These are phyloP conservation scores for Cartodere bifasciata DNA, from an alignment of 2,888 invertebrate genomes.

Conservation along the genomic window DNA sequence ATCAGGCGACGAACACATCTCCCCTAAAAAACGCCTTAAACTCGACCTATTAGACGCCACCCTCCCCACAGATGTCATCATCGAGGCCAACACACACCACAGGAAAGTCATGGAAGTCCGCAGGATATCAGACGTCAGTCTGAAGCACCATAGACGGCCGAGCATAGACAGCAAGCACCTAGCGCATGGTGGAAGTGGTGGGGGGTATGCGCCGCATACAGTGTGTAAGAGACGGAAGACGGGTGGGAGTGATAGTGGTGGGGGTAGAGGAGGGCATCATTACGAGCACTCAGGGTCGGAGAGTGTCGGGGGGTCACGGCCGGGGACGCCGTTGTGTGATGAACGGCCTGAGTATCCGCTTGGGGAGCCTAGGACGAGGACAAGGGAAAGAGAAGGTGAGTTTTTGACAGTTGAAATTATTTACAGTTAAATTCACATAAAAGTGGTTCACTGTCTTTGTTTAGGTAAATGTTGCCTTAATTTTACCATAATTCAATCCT, in stretches of 20 bases:
- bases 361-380: slow-evolving; percentile 56
- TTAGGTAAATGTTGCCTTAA: no score
- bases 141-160: slow-evolving; percentile 37
- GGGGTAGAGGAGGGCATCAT: slow-evolving; percentile 32
- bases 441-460: no score
- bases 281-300: slow-evolving; percentile 46
- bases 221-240: slow-evolving; percentile 45
- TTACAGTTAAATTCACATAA: no score
- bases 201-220: slow-evolving; percentile 33
- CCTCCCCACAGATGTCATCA: slow-evolving; percentile 29
- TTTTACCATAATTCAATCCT: no score
- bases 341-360: slow-evolving; percentile 65
- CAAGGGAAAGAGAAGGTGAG: slow-evolving; percentile 41
- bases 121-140: slow-evolving; percentile 38
- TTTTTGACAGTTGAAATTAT: no score
- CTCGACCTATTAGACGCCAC: slow-evolving; percentile 38
- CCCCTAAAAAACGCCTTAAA: slow-evolving; percentile 53
- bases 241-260: slow-evolving; percentile 29
- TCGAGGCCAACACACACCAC: slow-evolving; percentile 34
- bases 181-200: slow-evolving; percentile 18
- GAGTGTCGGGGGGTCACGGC: slow-evolving; percentile 59
- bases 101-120: slow-evolving; percentile 39
- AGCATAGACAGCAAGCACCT: slow-evolving; percentile 38
- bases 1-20: slow-evolving; percentile 53
- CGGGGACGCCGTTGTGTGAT: slow-evolving; percentile 76